Percentiles rank a stretch among this genome's conserved stretches.
phyloP scores from a whole-genome alignment of 2,888 invertebrate genomes.

The Cacoxenus indagator region DNA sequence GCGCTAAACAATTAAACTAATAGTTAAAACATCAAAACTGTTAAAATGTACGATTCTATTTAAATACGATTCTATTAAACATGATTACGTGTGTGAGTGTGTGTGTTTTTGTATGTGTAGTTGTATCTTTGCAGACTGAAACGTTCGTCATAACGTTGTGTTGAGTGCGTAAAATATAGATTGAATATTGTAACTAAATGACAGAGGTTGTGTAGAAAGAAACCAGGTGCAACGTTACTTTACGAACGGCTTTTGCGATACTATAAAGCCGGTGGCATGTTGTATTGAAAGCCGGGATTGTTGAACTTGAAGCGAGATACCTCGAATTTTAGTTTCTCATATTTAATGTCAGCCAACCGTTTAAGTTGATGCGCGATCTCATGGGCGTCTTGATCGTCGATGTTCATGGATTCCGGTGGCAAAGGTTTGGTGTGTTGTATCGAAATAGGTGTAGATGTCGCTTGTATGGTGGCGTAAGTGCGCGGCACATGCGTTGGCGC shows the following conservation, averaged over 20 bases:
- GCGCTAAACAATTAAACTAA: background rate
- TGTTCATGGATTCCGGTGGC: slow-evolving; percentile 23
- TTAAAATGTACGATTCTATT: background rate
- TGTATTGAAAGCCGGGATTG: slow-evolving; percentile 68
- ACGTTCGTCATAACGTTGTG: background rate
- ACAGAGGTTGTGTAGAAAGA: background rate
- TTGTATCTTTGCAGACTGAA: background rate
- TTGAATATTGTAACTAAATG: slow-evolving; percentile 6
- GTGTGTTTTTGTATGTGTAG: too few species aligned
- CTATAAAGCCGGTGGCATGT: slow-evolving; percentile 62
- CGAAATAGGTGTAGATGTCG: slow-evolving; percentile 40
- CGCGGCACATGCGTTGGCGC: slow-evolving; percentile 34
- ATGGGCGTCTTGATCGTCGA: slow-evolving; percentile 55
- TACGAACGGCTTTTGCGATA: slow-evolving; percentile 29
- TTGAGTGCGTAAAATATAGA: background rate
- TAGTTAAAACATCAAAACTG: background rate
- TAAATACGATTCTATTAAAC: background rate
- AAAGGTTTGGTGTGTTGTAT: slow-evolving; percentile 22
- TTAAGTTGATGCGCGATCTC: slow-evolving; percentile 65
- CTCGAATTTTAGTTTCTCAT: slow-evolving; percentile 67
- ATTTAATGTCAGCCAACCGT: slow-evolving; percentile 68
- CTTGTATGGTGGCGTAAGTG: slow-evolving; percentile 47
- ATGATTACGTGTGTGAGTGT: too few species aligned
- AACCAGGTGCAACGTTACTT: slow-evolving; percentile 5
- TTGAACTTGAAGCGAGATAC: slow-evolving; percentile 69